Evolutionary conservation across 1,140 invertebrate genomes (phyloP), one percentile per base, ranked within the genome.

Genomic region (Heliconius himera): DNA sequence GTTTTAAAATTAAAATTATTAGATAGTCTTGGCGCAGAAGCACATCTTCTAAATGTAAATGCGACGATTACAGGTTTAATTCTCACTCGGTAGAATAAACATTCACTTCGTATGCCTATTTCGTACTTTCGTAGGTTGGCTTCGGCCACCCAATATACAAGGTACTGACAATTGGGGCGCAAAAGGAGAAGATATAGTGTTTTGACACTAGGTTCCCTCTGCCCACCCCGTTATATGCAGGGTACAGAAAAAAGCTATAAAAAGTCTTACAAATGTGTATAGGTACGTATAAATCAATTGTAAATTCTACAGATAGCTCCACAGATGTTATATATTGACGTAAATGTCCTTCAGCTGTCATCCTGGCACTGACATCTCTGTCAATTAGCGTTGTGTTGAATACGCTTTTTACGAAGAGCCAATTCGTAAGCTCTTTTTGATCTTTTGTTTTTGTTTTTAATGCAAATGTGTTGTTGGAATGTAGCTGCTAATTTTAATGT

Each of bases 351-450:
- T 79, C 36, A 75, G n/a, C 18, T 79, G 76, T 78, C 76, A 56
- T 33, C 70, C 76, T 73, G 76, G 73, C 76, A 73, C 70, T 26
- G 79, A 78, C 49, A 49, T 71, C 78, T 73, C 74, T 80, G 79
- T 80, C 79, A 80, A 80, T 80, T 80, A 80, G 79, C 29, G 51
- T 73, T 73, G 70, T 20, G 60, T 80, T 80, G 79, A 76, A 54
- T n/a, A 76, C 60, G 49, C 49, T 76, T 80, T 80, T 76, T 76
- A 38, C 56, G 46, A 70, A 46, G 41, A 46, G 9, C 60, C 70
- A 72, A n/a, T 72, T 72, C 18, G 60, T 76, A 46, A 76, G 41
- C 38, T 54, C 16, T 70, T 54, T 76, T 76, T 76, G 74, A 26
- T 76, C 60, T 72, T 77, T 51, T 77, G 75, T 77, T 77, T 77